These are phyloP conservation scores for Corythornis madagascariensis DNA, from an alignment of 2,113 vertebrate species.

Conservation along the genomic window DNA sequence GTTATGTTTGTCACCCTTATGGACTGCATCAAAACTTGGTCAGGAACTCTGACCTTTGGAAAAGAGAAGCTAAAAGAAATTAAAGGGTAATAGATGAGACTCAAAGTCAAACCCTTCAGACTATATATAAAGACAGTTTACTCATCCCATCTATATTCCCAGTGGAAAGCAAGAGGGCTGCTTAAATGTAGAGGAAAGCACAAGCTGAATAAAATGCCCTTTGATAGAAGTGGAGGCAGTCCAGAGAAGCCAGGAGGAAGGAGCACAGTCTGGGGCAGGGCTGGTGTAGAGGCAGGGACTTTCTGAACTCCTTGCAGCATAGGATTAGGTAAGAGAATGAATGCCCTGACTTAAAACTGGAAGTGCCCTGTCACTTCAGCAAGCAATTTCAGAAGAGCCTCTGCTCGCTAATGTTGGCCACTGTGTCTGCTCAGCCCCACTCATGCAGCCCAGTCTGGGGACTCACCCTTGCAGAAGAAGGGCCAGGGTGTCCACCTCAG, in stretches of 20 bases:
- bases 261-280: neutral
- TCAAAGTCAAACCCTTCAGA: neutral
- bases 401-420: fast-evolving
- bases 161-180: neutral
- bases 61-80: neutral
- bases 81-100: neutral
- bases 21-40: neutral
- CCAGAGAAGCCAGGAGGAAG: neutral
- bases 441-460: neutral
- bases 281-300: neutral
- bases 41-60: neutral
- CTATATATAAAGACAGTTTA: neutral
- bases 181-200: neutral
- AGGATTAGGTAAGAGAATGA: neutral
- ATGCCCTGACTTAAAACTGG: neutral
- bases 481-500: neutral
- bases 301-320: fast-evolving
- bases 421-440: neutral
- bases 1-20: neutral
- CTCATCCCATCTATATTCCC: neutral
- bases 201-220: neutral
- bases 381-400: neutral
- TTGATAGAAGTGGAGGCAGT: neutral
- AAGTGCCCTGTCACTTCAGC: neutral
- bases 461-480: fast-evolving